Percentiles rank a stretch among this genome's conserved stretches.
These are phyloP conservation scores for Hemicordylus capensis DNA, from an alignment of 2,113 vertebrate species.

Conservation along the genomic window DNA sequence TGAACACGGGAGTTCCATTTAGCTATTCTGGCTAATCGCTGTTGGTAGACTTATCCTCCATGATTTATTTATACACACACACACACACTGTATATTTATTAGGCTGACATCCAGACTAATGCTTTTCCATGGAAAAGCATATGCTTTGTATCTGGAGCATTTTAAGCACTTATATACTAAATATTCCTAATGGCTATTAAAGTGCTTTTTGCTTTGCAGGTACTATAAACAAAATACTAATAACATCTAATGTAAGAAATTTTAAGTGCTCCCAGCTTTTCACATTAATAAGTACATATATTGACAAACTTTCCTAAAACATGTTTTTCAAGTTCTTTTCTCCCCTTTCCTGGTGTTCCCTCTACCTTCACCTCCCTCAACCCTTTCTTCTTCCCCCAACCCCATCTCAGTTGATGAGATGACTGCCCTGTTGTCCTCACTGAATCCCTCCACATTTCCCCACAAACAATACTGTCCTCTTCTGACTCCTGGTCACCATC, in stretches of 20 bases:
- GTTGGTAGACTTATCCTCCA: background rate
- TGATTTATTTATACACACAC: too few species aligned
- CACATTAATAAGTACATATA: background rate
- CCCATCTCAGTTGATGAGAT: too few species aligned
- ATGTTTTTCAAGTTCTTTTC: background rate
- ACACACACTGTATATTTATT: too few species aligned
- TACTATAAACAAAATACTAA: background rate
- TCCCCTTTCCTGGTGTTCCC: slow-evolving; percentile 4
- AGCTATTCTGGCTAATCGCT: background rate
- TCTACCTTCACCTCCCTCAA: background rate
- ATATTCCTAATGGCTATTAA: background rate
- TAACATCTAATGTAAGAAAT: background rate
- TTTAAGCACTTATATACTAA: background rate
- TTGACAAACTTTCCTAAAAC: background rate
- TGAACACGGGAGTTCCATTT: background rate
- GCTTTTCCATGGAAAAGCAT: background rate
- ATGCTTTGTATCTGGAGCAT: background rate
- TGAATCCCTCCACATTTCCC: too few species aligned
- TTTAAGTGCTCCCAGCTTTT: background rate
- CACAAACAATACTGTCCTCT: too few species aligned
- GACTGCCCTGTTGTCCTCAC: too few species aligned
- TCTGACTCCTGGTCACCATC: too few species aligned
- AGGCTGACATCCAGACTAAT: background rate
- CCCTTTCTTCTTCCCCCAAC: too few species aligned
- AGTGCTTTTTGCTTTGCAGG: background rate